Evolutionary conservation across 2,797 vertebrate species (phyloP).

Genomic region (Sebastes minor): DNA sequence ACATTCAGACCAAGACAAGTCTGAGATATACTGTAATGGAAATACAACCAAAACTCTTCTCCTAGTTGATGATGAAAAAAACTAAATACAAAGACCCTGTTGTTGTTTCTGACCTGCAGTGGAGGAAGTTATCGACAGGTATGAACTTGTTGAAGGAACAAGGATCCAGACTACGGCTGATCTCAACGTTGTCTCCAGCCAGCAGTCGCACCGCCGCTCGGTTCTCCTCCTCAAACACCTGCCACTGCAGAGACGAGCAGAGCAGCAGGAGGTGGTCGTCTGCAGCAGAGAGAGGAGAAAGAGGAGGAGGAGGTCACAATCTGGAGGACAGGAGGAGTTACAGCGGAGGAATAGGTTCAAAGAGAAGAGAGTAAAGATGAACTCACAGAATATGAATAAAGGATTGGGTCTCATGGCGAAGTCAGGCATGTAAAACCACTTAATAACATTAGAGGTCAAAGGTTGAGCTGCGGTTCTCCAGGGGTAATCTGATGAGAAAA

Average conservation of each 20-base stretch:
- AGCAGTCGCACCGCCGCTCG: conserved; percentile 65
- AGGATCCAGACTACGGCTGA: conserved; percentile 78
- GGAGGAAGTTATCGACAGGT: conserved; percentile 78
- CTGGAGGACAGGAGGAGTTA: background rate
- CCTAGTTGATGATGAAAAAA: background rate
- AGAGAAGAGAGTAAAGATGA: background rate
- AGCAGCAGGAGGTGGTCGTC: conserved; percentile 84
- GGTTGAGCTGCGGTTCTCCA: conserved; percentile 78
- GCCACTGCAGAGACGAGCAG: conserved; percentile 84
- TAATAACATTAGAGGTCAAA: conserved; percentile 83
- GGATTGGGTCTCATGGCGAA: conserved; percentile 83
- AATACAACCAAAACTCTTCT: background rate
- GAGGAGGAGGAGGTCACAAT: background rate
- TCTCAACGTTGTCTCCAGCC: conserved; percentile 82
- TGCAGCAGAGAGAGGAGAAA: conserved; percentile 35
- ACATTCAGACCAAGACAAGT: background rate
- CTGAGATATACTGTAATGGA: background rate
- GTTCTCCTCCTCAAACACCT: conserved; percentile 84
- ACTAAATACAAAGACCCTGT: background rate
- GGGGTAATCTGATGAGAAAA: conserved; percentile 78
- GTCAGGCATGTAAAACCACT: conserved; percentile 86
- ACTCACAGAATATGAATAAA: conserved; percentile 83
- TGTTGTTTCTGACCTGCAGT: conserved; percentile 71
- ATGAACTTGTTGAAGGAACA: conserved; percentile 77
- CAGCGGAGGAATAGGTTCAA: background rate